These are phyloP conservation scores for Porphyrio hochstetteri DNA, from an alignment of 2,113 vertebrate genomes.

Conservation along the genomic window DNA sequence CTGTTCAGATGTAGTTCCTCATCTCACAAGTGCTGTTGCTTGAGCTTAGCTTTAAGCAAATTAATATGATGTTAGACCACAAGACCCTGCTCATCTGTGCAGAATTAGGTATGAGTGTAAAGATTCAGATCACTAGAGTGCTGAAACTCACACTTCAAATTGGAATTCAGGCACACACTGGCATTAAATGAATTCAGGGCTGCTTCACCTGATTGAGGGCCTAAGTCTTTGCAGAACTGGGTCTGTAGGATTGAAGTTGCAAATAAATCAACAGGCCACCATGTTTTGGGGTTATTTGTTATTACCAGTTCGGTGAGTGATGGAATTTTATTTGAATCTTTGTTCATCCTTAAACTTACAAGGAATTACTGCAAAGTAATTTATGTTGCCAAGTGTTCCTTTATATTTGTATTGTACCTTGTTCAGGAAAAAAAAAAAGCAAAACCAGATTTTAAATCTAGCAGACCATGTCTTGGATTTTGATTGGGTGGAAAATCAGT, in stretches of 20 bases:
- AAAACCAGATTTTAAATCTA: slow-evolving; percentile 6
- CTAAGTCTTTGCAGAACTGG: background rate
- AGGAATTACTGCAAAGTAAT: background rate
- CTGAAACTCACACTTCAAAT: background rate
- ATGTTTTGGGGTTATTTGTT: background rate
- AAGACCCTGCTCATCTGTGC: background rate
- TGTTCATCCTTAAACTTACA: background rate
- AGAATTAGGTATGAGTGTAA: background rate
- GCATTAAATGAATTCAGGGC: background rate
- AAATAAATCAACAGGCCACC: background rate
- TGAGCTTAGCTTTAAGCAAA: background rate
- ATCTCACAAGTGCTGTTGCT: background rate
- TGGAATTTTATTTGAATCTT: background rate
- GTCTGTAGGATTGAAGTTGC: background rate
- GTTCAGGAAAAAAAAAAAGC: background rate
- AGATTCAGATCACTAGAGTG: background rate
- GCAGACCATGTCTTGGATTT: slow-evolving; percentile 4
- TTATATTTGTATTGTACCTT: background rate
- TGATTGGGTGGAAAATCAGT: slow-evolving; percentile 53
- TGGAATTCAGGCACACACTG: background rate
- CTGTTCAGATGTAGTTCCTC: background rate
- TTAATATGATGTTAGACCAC: background rate
- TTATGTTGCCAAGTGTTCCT: background rate
- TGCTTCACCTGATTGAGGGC: background rate
- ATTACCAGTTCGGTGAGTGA: background rate